phyloP scores from a whole-genome alignment of 1,140 invertebrate genomes.

The Hestina assimilis region DNA sequence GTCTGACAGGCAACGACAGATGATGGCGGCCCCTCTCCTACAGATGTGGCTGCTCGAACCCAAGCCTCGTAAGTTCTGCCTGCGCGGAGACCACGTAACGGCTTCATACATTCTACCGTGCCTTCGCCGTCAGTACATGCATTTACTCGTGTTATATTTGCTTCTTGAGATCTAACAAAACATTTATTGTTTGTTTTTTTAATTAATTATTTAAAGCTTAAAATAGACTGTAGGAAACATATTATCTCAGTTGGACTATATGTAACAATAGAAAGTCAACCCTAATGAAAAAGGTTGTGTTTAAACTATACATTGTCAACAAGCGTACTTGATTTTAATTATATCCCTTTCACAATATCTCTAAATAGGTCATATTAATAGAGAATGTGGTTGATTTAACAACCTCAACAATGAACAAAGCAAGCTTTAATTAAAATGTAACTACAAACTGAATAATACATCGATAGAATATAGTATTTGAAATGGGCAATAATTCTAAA shows the following conservation, averaged over 20 bases:
- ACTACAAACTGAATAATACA: slow-evolving; percentile 1
- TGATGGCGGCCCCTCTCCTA: slow-evolving; percentile 85
- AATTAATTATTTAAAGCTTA: not conserved
- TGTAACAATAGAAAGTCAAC: not conserved
- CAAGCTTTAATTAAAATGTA: not conserved
- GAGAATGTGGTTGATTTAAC: not conserved
- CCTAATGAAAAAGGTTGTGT: not conserved
- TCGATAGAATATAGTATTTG: not conserved
- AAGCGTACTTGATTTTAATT: slow-evolving; percentile 4
- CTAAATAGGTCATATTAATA: slow-evolving; percentile 5
- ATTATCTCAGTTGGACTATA: not conserved
- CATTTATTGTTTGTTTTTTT: not conserved
- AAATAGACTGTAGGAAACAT: not conserved
- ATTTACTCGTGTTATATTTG: slow-evolving; percentile 72
- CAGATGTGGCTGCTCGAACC: slow-evolving; percentile 88
- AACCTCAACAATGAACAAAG: slow-evolving; percentile 1
- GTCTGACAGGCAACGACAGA: slow-evolving; percentile 67
- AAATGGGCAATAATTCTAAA: no score
- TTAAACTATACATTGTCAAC: slow-evolving; percentile 5
- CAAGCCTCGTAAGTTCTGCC: slow-evolving; percentile 90
- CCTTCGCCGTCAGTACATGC: slow-evolving; percentile 56
- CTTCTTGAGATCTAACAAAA: slow-evolving; percentile 75
- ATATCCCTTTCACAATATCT: not conserved
- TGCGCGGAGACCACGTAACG: slow-evolving; percentile 82
- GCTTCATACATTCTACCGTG: slow-evolving; percentile 56